Evolutionary conservation across 2,797 vertebrate species (phyloP).

Genomic region (Rhinichthys osculus): DNA sequence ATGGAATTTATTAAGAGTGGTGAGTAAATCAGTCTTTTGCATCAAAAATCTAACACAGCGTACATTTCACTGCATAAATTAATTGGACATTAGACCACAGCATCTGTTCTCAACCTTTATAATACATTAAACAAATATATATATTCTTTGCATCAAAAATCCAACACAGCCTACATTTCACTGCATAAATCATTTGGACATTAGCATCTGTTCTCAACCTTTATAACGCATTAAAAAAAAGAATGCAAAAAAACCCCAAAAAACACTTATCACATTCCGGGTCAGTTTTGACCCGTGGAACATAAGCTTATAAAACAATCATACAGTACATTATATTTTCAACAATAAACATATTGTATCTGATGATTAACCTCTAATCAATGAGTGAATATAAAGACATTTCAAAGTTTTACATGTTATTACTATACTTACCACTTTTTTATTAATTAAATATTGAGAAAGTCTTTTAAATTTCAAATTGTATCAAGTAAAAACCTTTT

Average conservation of each 20-base stretch:
- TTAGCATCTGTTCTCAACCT: background rate
- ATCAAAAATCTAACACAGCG: background rate
- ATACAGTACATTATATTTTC: background rate
- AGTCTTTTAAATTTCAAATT: no score
- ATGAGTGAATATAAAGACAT: background rate
- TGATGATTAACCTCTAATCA: background rate
- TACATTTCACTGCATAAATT: constrained; percentile 4
- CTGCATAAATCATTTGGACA: constrained; percentile 2
- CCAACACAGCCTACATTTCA: no score
- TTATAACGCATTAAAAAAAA: background rate
- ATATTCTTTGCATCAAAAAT: background rate
- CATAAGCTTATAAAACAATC: background rate
- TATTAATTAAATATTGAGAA: background rate
- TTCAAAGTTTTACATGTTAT: background rate
- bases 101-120: background rate
- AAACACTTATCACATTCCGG: background rate
- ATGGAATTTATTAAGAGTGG: constrained; percentile 96
- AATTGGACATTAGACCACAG: background rate
- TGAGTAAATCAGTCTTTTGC: constrained; percentile 70
- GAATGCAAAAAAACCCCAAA: background rate
- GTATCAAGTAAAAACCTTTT: background rate
- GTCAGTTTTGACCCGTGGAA: background rate
- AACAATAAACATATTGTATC: background rate
- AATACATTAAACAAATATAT: background rate
- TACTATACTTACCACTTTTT: background rate